A percentile compares a stretch with the other conserved stretches of the same genome.
Conservation (phyloP, 2,113 vertebrate species). For the Anser brachyrhynchus region DNA sequence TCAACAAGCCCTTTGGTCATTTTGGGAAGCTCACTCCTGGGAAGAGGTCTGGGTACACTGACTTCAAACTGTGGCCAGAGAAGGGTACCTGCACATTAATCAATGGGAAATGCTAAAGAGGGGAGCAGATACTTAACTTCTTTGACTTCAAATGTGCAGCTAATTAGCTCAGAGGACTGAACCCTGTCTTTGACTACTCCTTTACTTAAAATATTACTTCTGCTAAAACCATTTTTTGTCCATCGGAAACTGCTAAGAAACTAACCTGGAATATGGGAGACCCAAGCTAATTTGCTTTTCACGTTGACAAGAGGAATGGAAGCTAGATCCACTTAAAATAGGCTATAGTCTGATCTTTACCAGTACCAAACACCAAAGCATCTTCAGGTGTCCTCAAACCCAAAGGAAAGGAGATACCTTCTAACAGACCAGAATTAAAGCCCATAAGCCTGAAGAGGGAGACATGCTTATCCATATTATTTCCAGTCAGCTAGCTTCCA, state of each 20-base stretch:
- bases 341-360: background rate
- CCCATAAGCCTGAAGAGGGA: background rate
- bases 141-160: background rate
- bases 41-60: background rate
- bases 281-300: background rate
- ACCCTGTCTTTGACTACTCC: background rate
- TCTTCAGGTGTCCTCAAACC: background rate
- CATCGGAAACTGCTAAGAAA: background rate
- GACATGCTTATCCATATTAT: rapidly evolving
- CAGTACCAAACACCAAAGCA: background rate
- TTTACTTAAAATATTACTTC: background rate
- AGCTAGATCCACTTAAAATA: background rate
- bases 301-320: background rate
- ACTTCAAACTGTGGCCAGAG: background rate
- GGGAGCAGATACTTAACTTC: background rate
- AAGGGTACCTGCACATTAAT: background rate
- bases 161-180: background rate
- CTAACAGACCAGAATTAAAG: background rate
- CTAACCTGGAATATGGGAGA: background rate
- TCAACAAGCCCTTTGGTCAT: background rate
- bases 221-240: background rate
- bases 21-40: background rate
- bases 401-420: background rate
- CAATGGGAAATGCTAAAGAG: background rate
- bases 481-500: background rate